A percentile compares a stretch with the other conserved stretches of the same genome.
These are phyloP conservation scores for Cyprinodon brontotheroides DNA, from an alignment of 2,113 vertebrate species.

Conservation along the genomic window DNA sequence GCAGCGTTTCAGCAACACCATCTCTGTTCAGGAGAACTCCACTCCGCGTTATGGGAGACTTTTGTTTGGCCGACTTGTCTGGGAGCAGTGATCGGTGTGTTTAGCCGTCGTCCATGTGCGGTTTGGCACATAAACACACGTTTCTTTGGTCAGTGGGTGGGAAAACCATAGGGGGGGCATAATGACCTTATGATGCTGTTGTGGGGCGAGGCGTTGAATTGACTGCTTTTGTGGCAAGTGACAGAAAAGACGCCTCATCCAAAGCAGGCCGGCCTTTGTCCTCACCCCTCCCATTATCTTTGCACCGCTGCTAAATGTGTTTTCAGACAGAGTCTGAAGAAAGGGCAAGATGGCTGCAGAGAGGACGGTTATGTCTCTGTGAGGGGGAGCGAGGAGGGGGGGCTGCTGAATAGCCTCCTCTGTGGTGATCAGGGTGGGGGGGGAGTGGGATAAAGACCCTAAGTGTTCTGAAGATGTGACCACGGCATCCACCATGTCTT, in stretches of 20 bases:
- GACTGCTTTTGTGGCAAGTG: slow-evolving; percentile 85
- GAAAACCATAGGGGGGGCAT: slow-evolving; percentile 37
- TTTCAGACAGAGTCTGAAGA: slow-evolving; percentile 91
- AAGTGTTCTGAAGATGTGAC: slow-evolving; percentile 84
- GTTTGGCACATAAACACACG: slow-evolving; percentile 80
- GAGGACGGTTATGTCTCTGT: slow-evolving; percentile 27
- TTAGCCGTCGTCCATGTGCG: slow-evolving; percentile 89
- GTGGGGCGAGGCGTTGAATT: slow-evolving; percentile 69
- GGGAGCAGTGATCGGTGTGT: slow-evolving; percentile 86
- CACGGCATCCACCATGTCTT: slow-evolving; percentile 78
- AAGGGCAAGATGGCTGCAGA: slow-evolving; percentile 71
- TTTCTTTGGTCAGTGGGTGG: slow-evolving; percentile 55
- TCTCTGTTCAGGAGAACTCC: slow-evolving; percentile 75
- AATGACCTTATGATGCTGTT: slow-evolving; percentile 74
- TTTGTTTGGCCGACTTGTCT: slow-evolving; percentile 88
- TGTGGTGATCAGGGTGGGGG: slow-evolving; percentile 87
- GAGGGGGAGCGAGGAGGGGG: slow-evolving; percentile 81
- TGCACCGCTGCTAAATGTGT: slow-evolving; percentile 88
- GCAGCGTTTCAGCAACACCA: slow-evolving; percentile 22
- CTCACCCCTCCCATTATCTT: slow-evolving; percentile 48
- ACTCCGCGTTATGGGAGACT: slow-evolving; percentile 75
- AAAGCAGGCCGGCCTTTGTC: slow-evolving; percentile 79
- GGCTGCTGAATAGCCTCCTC: slow-evolving; percentile 85
- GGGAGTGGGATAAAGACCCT: slow-evolving; percentile 79
- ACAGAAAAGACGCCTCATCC: slow-evolving; percentile 83